phyloP scores from a whole-genome alignment of 2,113 vertebrate species.

The Pogona vitticeps region DNA sequence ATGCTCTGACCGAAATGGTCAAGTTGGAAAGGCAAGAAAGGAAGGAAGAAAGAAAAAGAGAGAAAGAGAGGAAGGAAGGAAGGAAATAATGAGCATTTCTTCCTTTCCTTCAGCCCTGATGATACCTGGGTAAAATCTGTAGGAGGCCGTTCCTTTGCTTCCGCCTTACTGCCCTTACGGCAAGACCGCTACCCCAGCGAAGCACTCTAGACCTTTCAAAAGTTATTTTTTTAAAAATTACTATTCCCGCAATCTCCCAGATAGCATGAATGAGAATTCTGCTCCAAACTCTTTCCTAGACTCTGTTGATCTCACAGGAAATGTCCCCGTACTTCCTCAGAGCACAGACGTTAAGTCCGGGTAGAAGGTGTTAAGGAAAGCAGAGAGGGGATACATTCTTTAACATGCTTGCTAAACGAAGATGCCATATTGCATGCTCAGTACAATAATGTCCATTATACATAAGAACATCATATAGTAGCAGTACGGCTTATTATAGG shows the following conservation, averaged over 20 bases:
- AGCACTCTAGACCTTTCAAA: too few species aligned
- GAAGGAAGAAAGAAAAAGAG: background rate
- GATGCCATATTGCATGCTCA: background rate
- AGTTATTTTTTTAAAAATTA: too few species aligned
- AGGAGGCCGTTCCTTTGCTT: background rate
- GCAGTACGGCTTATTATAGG: slow-evolving; percentile 1
- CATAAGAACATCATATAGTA: background rate
- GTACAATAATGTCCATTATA: too few species aligned
- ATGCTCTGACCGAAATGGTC: too few species aligned
- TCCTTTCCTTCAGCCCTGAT: background rate
- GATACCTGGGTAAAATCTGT: background rate
- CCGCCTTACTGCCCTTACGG: too few species aligned
- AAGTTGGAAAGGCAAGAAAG: background rate
- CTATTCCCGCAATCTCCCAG: too few species aligned
- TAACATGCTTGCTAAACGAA: background rate
- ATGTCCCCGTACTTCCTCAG: background rate
- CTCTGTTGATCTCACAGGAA: background rate
- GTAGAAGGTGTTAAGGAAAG: background rate
- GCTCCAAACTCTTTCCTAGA: too few species aligned
- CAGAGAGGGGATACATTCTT: background rate
- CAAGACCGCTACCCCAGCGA: too few species aligned
- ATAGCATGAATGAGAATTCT: too few species aligned
- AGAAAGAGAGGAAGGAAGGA: too few species aligned
- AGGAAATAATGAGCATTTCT: too few species aligned
- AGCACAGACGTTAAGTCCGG: background rate